Evolutionary conservation across 1,140 invertebrate genomes (phyloP).

Genomic region (Trachelipus rathkii): DNA sequence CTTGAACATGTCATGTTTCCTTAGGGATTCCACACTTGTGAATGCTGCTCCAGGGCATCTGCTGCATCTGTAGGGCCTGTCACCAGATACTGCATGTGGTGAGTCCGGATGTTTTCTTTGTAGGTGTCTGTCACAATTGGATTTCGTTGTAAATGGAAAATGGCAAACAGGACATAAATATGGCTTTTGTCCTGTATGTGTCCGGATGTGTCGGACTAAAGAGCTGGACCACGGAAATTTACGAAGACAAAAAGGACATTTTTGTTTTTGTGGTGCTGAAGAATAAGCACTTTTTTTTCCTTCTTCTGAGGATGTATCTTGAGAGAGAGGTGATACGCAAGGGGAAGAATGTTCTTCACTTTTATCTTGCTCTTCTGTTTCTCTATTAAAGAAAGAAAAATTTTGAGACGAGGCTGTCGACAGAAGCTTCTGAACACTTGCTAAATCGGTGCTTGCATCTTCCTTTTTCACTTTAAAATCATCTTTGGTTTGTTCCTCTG

Average conservation of each 20-base stretch:
- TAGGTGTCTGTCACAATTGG: conserved; percentile 91
- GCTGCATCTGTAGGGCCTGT: conserved; percentile 77
- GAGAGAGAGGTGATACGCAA: not conserved
- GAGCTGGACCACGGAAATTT: conserved; percentile 96
- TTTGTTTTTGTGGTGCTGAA: conserved; percentile 80
- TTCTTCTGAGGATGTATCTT: conserved; percentile 33
- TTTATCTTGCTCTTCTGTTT: conserved; percentile 39
- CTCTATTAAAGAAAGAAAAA: conserved; percentile 50
- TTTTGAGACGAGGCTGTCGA: conserved; percentile 72
- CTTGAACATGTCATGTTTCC: conserved; percentile 69
- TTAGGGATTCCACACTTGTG: conserved; percentile 71
- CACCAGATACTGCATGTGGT: conserved; percentile 57
- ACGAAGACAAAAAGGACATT: conserved; percentile 84
- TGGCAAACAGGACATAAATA: conserved; percentile 89
- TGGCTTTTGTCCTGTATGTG: conserved; percentile 92
- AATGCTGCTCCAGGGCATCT: conserved; percentile 80
- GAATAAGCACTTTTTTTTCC: conserved; percentile 95
- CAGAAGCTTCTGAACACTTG: conserved; percentile 68
- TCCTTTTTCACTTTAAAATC: conserved; percentile 27
- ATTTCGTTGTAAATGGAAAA: conserved; percentile 91
- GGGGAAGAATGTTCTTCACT: conserved; percentile 47
- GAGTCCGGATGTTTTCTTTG: conserved; percentile 77
- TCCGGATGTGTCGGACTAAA: conserved; percentile 82
- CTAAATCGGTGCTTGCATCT: conserved; percentile 58
- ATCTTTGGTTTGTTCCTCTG: conserved; percentile 46